Base-by-base conservation (phyloP, 2,888 invertebrate genomes). In the Dynastes maya region DNA sequence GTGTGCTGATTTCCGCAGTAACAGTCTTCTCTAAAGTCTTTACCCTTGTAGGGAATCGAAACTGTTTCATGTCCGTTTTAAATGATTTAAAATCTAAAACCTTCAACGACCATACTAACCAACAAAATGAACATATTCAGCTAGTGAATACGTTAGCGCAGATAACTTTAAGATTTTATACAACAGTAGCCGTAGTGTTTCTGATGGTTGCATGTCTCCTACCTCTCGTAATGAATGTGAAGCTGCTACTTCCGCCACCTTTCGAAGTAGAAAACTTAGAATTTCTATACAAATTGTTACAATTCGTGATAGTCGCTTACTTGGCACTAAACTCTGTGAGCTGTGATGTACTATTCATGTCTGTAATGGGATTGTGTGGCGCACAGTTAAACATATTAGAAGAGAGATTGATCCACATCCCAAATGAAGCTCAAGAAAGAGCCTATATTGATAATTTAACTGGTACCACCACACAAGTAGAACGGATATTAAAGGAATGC, bases 361-460 rank as follows among this genome's bases (percentile, higher is more conserved):
- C 65, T 61, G 22, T 78, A 37, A 68, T 80, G 75, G 53, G 70
- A 37, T 13, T 80, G 22, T 65, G 61, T 49, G 58, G 58, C 11
- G 78, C 78, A 9, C 78, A 80, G 64, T 58, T 80, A 40, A 70
- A 51, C 55, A 74, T 78, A 22, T 70, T 80, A 51, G 37, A 55
- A 40, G 76, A 67, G 2, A 78, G 40, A 32, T 40, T 78, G n/a
- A 32, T 53, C 9, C 8, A 78, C 49, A 64, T 53, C 11, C 40
- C 40, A 11, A 22, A 76, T 11, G 67, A 76, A n/a, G 53, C 53
- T 6, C 51, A 32, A 11, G 37, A 2, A n/a, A 65, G 11, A 37
- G 0, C 11, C 32, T 9, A 27, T n/a, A 16, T n/a, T 13, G 37
- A 13, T 2, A 67, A 51, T 6, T 5, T 22, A 2, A 40, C 22